Evolutionary conservation across 2,113 vertebrate species (phyloP), one percentile per base, ranked within the genome.

Genomic region (Syngnathoides biaculeatus): DNA sequence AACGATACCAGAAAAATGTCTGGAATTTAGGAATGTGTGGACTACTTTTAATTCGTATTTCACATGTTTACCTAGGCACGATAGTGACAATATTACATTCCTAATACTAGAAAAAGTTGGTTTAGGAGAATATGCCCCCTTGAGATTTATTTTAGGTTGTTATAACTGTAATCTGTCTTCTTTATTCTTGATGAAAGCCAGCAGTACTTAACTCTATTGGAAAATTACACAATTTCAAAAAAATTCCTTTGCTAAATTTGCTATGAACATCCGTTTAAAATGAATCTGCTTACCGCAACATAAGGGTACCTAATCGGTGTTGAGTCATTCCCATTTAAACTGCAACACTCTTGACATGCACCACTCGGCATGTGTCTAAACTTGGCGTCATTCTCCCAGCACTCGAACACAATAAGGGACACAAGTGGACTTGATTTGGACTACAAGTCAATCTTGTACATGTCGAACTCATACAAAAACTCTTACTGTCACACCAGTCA

Each of bases 271-370:
- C 7, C 19, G 26, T 57, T 57, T 27, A 17, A 13, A 27, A 30
- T 22, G 20, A 50, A 20, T n/a, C 8, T 48, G 19, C 47, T n/a
- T 2, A n/a, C n/a, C n/a, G 19, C 20, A n/a, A 2, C 7, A n/a
- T 50, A 45, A 45, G 17, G 43, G 2, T 50, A 40, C 40, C 11
- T 11, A 40, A 40, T 40, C 15, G 55, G 10, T 27, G 26, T 57
- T 30, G 55, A 57, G 55, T 9, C 26, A 62, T 42, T n/a, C 24
- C 39, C 6, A 12, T 24, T 40, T 39, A 22, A 24, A 43, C 39
- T 24, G 15, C 48, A 75, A 56, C 59, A 66, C 40, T 42, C 22
- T 57, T 53, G 52, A 22, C 53, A 59, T 40, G 30, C 15, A 17
- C 55, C 4, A 57, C 35, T 70, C 42, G 10, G 26, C 3, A 5